Conservation (phyloP, 2,113 vertebrate species). For the Grallaria varia region DNA sequence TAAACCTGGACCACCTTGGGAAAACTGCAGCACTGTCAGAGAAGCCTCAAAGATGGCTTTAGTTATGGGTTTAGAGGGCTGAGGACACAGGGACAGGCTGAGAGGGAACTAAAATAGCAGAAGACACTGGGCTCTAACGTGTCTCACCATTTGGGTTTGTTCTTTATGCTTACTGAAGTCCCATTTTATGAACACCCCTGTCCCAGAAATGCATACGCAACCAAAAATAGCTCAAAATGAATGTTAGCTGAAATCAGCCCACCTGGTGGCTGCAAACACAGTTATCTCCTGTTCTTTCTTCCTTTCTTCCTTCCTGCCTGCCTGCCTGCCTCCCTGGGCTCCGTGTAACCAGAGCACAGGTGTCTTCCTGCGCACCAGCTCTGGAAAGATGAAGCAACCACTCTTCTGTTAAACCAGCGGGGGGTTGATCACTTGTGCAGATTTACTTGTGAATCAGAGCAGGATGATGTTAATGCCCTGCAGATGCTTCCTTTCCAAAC, state of each 20-base stretch:
- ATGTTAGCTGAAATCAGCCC: background rate
- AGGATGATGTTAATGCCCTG: accelerated
- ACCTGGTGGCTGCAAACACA: background rate
- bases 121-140: background rate
- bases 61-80: background rate
- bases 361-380: background rate
- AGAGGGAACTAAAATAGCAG: background rate
- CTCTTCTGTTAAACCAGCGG: background rate
- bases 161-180: background rate
- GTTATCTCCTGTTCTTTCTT: background rate
- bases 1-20: background rate
- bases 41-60: background rate
- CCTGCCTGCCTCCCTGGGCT: background rate
- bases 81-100: accelerated
- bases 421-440: background rate
- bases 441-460: background rate
- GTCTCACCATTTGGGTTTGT: background rate
- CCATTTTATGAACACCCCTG: background rate
- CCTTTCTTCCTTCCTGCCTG: background rate
- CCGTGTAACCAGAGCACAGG: background rate
- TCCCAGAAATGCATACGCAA: background rate
- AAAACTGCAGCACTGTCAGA: background rate
- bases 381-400: background rate
- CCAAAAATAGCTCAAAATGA: constrained; percentile 35
- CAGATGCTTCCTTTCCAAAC: background rate